Conservation (phyloP, 2,797 vertebrate species). For the Steatocranus sp. region DNA sequence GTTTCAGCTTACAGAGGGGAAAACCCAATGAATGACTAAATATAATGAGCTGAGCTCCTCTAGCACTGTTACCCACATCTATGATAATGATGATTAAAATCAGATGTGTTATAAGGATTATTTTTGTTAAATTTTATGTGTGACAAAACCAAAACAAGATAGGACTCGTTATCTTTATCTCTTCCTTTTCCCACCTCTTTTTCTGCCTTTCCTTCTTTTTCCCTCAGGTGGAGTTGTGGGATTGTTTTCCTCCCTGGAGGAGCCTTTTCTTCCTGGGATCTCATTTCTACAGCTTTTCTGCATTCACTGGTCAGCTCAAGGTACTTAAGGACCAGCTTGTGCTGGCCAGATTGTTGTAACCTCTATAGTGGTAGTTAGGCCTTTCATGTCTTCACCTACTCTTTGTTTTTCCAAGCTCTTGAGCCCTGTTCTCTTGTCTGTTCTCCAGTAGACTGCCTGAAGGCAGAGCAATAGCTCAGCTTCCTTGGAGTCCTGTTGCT, state of each 20-base stretch:
- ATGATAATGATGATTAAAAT: not conserved
- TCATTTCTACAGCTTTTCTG: not conserved
- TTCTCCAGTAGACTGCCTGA: not conserved
- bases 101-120: not conserved
- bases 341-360: not conserved
- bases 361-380: not conserved
- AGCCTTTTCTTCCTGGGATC: not conserved
- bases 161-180: not conserved
- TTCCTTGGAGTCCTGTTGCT: not conserved
- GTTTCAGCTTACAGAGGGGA: not conserved
- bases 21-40: not conserved
- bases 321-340: not conserved
- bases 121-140: not conserved
- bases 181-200: fast-evolving
- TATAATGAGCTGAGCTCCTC: not conserved
- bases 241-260: not conserved
- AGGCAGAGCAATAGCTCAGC: not conserved
- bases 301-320: not conserved
- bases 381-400: not conserved
- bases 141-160: not conserved
- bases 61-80: not conserved
- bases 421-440: not conserved
- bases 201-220: not conserved
- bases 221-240: not conserved
- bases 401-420: not conserved